Conservation (phyloP, 1,140 invertebrate species). For the Nasonia longicornis region DNA sequence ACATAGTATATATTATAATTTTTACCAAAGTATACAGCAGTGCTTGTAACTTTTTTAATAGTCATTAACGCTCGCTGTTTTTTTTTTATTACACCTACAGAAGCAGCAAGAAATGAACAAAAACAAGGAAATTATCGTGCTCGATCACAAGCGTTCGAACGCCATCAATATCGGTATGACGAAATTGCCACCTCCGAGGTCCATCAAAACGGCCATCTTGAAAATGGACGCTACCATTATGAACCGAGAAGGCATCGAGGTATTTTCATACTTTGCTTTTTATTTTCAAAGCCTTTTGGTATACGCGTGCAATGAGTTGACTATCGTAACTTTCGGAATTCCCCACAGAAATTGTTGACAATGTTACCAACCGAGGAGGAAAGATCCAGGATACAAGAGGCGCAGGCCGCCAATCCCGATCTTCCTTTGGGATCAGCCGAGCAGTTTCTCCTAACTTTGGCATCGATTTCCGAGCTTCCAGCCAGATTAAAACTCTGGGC, state of each 20-base stretch:
- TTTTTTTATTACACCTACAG: conserved; percentile 68
- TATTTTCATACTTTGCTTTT: conserved; percentile 57
- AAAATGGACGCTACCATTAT: conserved; percentile 99
- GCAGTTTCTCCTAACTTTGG: conserved; percentile 95
- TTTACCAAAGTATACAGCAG: neutral
- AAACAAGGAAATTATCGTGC: conserved; percentile 94
- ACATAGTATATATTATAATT: no score
- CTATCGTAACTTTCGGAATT: neutral
- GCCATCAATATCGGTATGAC: conserved; percentile 99
- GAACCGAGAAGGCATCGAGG: conserved; percentile 97
- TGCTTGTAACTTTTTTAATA: neutral
- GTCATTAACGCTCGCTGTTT: conserved; percentile 25
- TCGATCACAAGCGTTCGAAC: conserved; percentile 98
- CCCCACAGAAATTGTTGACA: conserved; percentile 88
- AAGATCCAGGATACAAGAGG: conserved; percentile 95
- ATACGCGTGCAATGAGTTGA: neutral
- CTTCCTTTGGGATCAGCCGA: conserved; percentile 96
- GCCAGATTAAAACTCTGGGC: conserved; percentile 97
- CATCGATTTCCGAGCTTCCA: conserved; percentile 94
- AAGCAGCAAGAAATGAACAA: conserved; percentile 94
- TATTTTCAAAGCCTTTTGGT: no score
- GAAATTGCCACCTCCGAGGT: conserved; percentile 94
- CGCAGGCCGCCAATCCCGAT: conserved; percentile 92
- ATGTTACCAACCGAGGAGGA: conserved; percentile 99
- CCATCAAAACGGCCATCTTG: conserved; percentile 97